Percentiles rank a stretch among this genome's conserved stretches.
Conservation (phyloP, 2,113 vertebrate species). For the Gasterosteus aculeatus region DNA sequence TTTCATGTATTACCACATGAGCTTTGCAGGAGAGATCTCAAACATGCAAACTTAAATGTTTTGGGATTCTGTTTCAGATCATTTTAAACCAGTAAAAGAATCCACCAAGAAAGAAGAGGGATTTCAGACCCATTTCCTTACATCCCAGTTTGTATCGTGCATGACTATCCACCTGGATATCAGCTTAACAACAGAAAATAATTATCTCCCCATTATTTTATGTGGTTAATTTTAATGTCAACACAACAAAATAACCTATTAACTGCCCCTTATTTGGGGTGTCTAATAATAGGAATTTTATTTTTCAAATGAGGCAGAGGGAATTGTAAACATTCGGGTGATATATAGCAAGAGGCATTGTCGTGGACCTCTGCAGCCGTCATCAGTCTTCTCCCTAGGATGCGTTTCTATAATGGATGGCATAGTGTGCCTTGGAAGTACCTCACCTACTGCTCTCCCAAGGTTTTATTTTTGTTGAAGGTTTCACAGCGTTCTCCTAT, state of each 20-base stretch:
- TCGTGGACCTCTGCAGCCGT: conserved; percentile 43
- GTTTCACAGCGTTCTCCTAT: conserved; percentile 9
- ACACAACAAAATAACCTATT: not conserved
- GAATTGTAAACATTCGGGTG: conserved; percentile 29
- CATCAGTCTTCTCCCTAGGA: conserved; percentile 52
- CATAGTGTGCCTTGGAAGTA: conserved; percentile 41
- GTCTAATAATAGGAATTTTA: not conserved
- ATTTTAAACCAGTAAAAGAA: not conserved
- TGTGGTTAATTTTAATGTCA: not conserved
- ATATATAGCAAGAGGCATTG: conserved; percentile 31
- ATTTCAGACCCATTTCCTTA: not conserved
- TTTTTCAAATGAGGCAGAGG: conserved; percentile 34
- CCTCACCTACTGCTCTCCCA: conserved; percentile 37
- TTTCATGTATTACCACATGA: not conserved
- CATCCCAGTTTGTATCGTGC: not conserved
- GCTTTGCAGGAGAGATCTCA: not conserved
- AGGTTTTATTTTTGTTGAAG: conserved; percentile 9
- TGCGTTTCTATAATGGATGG: conserved; percentile 49
- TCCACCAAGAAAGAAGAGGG: not conserved
- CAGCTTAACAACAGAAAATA: not conserved
- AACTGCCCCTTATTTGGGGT: not conserved
- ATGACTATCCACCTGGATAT: not conserved
- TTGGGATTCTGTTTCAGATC: not conserved
- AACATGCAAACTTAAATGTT: not conserved
- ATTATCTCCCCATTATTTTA: not conserved